Percentiles rank a stretch among this genome's conserved stretches.
Conservation (phyloP, 2,888 invertebrate species). For the Torymus auratus region DNA sequence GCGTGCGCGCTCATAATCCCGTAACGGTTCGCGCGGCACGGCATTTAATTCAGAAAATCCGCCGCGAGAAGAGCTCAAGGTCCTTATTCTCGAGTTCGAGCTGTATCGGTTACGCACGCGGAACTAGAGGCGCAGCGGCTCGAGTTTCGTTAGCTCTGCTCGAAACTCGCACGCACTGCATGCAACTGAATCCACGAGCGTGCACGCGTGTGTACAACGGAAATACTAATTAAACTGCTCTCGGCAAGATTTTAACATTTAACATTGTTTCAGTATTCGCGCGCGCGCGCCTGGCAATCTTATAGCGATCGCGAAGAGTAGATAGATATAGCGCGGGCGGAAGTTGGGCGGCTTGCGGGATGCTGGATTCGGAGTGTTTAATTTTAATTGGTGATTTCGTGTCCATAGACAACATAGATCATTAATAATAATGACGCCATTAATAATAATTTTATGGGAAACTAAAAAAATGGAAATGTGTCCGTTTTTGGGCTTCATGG, state of each 20-base stretch:
- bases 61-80: conserved; percentile 30
- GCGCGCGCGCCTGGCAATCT: not conserved
- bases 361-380: too few relatives aligned
- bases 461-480: too few relatives aligned
- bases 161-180: too few relatives aligned
- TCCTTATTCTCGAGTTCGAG: conserved; percentile 45
- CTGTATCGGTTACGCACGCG: conserved; percentile 31
- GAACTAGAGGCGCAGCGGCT: conserved; percentile 38
- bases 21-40: conserved; percentile 12
- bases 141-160: conserved; percentile 23
- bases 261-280: conserved; percentile 25
- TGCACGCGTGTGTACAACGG: conserved; percentile 1
- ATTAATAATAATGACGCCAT: too few relatives aligned
- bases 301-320: too few relatives aligned
- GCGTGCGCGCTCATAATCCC: not conserved
- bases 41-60: not conserved
- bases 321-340: too few relatives aligned
- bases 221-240: conserved; percentile 51
- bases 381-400: too few relatives aligned
- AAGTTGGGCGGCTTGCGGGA: too few relatives aligned
- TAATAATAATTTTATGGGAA: too few relatives aligned
- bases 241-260: conserved; percentile 32
- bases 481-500: too few relatives aligned
- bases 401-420: too few relatives aligned
- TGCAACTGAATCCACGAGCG: too few relatives aligned